Base-by-base conservation (phyloP, 2,888 invertebrate species). In the Elysia crispata region DNA sequence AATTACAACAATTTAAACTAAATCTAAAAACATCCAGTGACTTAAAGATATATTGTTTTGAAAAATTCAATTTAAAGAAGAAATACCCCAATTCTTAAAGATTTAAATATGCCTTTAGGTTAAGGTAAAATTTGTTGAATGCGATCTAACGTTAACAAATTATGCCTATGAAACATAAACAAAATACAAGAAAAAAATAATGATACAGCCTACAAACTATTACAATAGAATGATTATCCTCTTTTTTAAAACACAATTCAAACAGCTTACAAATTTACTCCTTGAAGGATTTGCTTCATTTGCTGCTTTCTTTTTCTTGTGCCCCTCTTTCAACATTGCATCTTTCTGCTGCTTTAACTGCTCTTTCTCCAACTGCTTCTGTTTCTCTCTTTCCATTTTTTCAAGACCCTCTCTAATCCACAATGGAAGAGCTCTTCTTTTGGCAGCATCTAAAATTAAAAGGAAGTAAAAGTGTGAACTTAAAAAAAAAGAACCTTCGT, bases 401-500 rank as follows among this genome's bases (percentile, higher is more conserved):
- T 98, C 98, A 85, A 99, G 93, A 50, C 98, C 98, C 94, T 97
- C 98, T 91, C 98, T 94, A 85, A 99, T 98, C 99, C 99, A 99
- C 0, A 96, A 97, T n/a, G 99, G 99, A 30, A 99, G 94, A 87
- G 96, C 95, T 89, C 97, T 95, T 57, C 97, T 94, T 92, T 90
- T 91, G 18, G 89, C 88, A 54, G 91, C 89, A 87, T 92, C 91
- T 91, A 69, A 11, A 41, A 62, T 23, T n/a, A 30, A 6, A 33
- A 62, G 30, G n/a, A 8, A 25, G 5, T 5, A 60, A 8, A 60
- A 60, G 41, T 41, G 41, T 3, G 41, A 41, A n/a, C n/a, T n/a
- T n/a, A n/a, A n/a, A n/a, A n/a, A n/a, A n/a, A n/a, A n/a, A n/a
- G n/a, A n/a, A n/a, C n/a, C n/a, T n/a, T n/a, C n/a, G n/a, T n/a